A percentile compares a stretch with the other conserved stretches of the same genome.
Conservation (phyloP, 2,888 invertebrate species). For the Tenthredo amoena region DNA sequence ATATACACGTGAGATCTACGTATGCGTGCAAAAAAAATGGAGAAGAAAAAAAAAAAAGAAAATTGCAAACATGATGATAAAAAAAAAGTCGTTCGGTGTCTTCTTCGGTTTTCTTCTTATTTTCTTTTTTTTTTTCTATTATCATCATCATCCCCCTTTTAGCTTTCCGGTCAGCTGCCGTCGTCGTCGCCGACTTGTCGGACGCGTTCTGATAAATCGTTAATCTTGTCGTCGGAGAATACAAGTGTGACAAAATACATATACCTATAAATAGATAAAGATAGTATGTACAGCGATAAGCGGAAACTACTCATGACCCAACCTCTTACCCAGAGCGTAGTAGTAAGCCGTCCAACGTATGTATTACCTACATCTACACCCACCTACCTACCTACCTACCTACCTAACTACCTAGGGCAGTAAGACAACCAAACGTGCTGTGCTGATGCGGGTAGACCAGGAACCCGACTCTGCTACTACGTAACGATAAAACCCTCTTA, state of each 20-base stretch:
- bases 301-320: background rate
- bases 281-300: background rate
- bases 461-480: background rate
- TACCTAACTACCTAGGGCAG: background rate
- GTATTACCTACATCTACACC: background rate
- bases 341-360: background rate
- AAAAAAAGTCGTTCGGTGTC: background rate
- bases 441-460: constrained; percentile 1
- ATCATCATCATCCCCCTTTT: background rate
- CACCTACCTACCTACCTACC: background rate
- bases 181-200: background rate
- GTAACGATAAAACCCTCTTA: background rate
- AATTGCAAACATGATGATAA: background rate
- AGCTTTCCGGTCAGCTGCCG: background rate
- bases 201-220: background rate
- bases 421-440: background rate
- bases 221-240: background rate
- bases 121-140: background rate
- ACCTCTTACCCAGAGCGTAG: background rate
- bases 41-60: background rate
- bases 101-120: background rate
- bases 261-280: background rate
- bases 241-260: background rate
- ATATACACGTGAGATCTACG: background rate
- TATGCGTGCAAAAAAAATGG: background rate